Conservation (phyloP, 2,888 invertebrate genomes). For the Sisyra terminalis region DNA sequence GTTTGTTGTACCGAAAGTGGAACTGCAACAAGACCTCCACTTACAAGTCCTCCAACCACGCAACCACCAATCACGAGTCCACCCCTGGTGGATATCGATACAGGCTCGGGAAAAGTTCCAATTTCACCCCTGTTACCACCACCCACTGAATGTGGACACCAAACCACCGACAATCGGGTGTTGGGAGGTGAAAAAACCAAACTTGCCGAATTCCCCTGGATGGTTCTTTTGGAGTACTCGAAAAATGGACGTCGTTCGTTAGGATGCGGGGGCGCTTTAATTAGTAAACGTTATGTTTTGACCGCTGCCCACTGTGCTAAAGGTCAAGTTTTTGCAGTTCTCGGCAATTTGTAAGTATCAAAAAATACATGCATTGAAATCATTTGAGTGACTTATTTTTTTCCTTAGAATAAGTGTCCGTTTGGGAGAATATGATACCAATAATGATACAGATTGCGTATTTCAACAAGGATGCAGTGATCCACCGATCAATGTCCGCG, state of each 20-base stretch:
- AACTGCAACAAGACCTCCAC: not conserved
- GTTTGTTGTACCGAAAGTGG: constrained; percentile 31
- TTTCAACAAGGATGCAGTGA: not conserved
- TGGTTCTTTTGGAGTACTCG: constrained; percentile 31
- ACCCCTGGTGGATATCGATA: not conserved
- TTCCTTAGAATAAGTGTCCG: constrained; percentile 26
- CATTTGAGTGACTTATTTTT: not conserved
- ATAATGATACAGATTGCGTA: constrained; percentile 38
- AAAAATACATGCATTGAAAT: not conserved
- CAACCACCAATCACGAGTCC: constrained; percentile 3
- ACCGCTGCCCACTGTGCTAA: constrained; percentile 37
- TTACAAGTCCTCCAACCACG: not conserved
- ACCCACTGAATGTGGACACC: constrained; percentile 18
- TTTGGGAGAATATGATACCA: constrained; percentile 51
- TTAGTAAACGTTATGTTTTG: constrained; percentile 32
- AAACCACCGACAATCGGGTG: constrained; percentile 19
- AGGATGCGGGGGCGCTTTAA: constrained; percentile 33
- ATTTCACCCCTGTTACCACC: constrained; percentile 14
- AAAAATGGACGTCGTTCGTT: constrained; percentile 17
- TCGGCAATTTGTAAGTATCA: constrained; percentile 28
- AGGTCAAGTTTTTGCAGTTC: constrained; percentile 22
- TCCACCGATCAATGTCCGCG: constrained; percentile 12
- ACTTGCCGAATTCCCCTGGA: constrained; percentile 38
- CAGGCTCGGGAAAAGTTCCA: not conserved
- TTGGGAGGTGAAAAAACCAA: constrained; percentile 25